Conservation (phyloP, 2,797 vertebrate species). For the Galagoides demidoff region DNA sequence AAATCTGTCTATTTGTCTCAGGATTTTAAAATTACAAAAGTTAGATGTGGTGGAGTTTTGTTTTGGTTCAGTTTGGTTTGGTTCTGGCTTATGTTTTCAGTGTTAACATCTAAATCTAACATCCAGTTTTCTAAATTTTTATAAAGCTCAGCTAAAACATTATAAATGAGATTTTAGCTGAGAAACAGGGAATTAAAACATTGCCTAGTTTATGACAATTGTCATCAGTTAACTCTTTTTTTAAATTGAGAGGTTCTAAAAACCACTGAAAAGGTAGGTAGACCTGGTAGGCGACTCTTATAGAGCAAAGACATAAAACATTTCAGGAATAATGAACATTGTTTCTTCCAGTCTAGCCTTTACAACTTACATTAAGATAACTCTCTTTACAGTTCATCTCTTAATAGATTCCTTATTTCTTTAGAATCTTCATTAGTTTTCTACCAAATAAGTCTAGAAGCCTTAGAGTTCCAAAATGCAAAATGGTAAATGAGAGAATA, state of each 20-base stretch:
- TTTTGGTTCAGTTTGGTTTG: not conserved
- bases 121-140: constrained; percentile 42
- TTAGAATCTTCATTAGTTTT: constrained; percentile 47
- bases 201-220: constrained; percentile 27
- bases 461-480: constrained; percentile 44
- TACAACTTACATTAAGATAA: constrained; percentile 41
- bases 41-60: not conserved
- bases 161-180: constrained; percentile 53
- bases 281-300: not conserved
- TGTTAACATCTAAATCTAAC: not conserved
- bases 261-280: not conserved
- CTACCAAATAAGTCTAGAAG: constrained; percentile 26
- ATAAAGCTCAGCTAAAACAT: constrained; percentile 36
- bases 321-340: constrained; percentile 49
- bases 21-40: constrained; percentile 40
- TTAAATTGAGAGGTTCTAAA: constrained; percentile 4
- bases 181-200: constrained; percentile 19
- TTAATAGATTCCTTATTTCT: constrained; percentile 41
- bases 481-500: constrained; percentile 46
- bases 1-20: constrained; percentile 11
- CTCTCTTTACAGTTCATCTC: constrained; percentile 14
- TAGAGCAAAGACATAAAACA: not conserved
- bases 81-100: constrained; percentile 20
- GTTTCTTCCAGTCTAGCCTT: not conserved
- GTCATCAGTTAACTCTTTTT: constrained; percentile 55